phyloP scores from a whole-genome alignment of 2,888 invertebrate genomes.

The Notodonta dromedarius region DNA sequence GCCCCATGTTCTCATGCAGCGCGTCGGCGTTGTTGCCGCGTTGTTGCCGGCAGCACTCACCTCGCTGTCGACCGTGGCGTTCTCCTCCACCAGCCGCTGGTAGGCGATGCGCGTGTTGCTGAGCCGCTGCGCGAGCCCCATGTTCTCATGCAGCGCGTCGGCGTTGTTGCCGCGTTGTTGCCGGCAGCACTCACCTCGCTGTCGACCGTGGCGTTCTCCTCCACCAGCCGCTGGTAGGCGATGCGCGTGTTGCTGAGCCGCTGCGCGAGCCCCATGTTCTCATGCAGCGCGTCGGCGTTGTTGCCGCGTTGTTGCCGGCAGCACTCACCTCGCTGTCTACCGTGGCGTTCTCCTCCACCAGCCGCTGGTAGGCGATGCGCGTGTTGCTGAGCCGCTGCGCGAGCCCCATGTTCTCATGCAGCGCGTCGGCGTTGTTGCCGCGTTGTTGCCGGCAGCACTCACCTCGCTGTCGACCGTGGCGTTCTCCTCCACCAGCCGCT shows the following conservation, averaged over 20 bases:
- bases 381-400: constrained; percentile 61
- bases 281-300: constrained; percentile 78
- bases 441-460: constrained; percentile 78
- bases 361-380: constrained; percentile 56
- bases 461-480: constrained; percentile 73
- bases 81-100: constrained; percentile 54
- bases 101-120: constrained; percentile 56
- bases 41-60: constrained; percentile 62
- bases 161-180: constrained; percentile 85
- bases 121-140: constrained; percentile 62
- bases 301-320: constrained; percentile 83
- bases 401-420: constrained; percentile 61
- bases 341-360: constrained; percentile 55
- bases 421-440: constrained; percentile 81
- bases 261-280: constrained; percentile 63
- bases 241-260: constrained; percentile 61
- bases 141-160: constrained; percentile 70
- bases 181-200: constrained; percentile 75
- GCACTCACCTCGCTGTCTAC: constrained; percentile 71
- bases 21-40: constrained; percentile 82
- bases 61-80: constrained; percentile 69
- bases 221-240: constrained; percentile 53
- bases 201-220: constrained; percentile 59
- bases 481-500: constrained; percentile 57
- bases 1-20: constrained; percentile 59